A percentile compares a stretch with the other conserved stretches of the same genome.
Conservation (phyloP, 1,140 invertebrate species). For the Formica exsecta region DNA sequence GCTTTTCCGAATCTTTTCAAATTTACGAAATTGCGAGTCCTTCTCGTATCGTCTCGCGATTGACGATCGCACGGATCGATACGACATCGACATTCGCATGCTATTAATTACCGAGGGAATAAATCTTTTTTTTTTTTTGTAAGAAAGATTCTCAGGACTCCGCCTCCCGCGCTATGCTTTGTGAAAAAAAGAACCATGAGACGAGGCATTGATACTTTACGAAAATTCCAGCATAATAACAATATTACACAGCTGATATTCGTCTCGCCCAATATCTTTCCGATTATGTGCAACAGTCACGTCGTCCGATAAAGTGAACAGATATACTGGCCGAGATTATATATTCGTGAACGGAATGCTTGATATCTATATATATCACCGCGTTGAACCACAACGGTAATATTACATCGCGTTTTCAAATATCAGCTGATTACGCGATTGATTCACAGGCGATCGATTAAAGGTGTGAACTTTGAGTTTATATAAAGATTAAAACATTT, state of each 20-base stretch:
- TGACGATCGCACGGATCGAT: neutral
- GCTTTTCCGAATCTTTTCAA: slow-evolving; percentile 27
- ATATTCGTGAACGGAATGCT: neutral
- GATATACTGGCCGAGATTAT: neutral
- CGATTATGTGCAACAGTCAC: neutral
- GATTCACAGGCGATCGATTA: slow-evolving; percentile 5
- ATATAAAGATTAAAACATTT: neutral
- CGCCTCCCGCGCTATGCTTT: slow-evolving; percentile 51
- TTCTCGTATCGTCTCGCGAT: neutral
- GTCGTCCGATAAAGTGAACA: neutral
- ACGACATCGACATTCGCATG: neutral
- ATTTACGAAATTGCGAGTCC: neutral
- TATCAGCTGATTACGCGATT: neutral
- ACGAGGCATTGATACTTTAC: neutral
- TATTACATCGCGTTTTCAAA: slow-evolving; percentile 42
- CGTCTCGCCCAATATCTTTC: neutral
- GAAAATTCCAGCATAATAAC: neutral
- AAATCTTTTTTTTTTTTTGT: neutral
- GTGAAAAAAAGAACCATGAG: neutral
- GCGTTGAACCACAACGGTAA: neutral
- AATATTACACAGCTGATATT: too few species aligned
- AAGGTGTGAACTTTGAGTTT: neutral
- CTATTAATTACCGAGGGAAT: neutral
- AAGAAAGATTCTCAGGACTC: neutral
- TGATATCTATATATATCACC: neutral